phyloP scores from a whole-genome alignment of 1,140 invertebrate genomes.

The Penaeus vannamei region DNA sequence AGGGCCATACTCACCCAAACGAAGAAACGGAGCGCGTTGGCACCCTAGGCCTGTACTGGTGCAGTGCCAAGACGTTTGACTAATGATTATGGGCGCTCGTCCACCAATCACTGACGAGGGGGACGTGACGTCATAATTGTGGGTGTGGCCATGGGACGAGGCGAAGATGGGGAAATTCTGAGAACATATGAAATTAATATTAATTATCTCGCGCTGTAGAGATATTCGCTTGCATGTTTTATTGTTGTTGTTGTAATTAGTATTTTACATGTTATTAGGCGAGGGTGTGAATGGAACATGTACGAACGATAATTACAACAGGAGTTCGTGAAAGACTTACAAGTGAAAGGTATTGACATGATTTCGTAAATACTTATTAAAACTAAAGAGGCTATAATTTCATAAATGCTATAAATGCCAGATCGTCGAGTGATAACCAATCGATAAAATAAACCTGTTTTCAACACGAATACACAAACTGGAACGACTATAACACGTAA shows the following conservation, averaged over 20 bases:
- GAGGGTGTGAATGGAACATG: not conserved
- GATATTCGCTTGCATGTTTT: slow-evolving; percentile 10
- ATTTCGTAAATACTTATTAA: no score
- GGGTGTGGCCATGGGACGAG: slow-evolving; percentile 50
- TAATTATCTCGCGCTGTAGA: not conserved
- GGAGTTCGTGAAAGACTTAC: not conserved
- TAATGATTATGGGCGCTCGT: slow-evolving; percentile 60
- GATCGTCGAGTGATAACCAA: no score
- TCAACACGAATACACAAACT: no score
- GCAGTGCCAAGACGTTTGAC: slow-evolving; percentile 59
- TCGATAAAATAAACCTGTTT: no score
- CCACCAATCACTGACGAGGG: slow-evolving; percentile 55
- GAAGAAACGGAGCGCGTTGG: slow-evolving; percentile 47
- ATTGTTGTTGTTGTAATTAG: not conserved
- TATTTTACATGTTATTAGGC: slow-evolving; percentile 5
- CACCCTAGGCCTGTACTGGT: slow-evolving; percentile 28
- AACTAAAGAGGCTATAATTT: no score
- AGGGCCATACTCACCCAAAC: not conserved
- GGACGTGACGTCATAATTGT: slow-evolving; percentile 50
- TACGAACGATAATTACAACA: not conserved
- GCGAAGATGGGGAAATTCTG: slow-evolving; percentile 46
- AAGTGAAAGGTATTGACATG: not conserved
- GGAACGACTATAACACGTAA: no score
- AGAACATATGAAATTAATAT: slow-evolving; percentile 38
- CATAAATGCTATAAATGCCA: no score